These are phyloP conservation scores for Apistogramma diplotaenia DNA, from an alignment of 2,113 vertebrate genomes.

Conservation along the genomic window DNA sequence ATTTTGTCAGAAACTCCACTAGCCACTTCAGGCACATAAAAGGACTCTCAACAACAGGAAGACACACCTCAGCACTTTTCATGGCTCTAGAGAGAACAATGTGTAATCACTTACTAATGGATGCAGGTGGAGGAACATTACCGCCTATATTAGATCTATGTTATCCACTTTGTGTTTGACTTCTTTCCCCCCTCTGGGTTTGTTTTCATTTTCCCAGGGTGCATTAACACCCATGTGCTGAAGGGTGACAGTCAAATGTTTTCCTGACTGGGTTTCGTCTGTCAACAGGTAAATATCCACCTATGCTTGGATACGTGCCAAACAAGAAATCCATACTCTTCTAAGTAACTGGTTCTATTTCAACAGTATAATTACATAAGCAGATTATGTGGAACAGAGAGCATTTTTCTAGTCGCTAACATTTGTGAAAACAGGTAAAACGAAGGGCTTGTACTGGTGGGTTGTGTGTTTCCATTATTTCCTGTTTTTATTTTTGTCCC, in stretches of 20 bases:
- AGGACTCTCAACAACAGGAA: not conserved
- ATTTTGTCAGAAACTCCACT: not conserved
- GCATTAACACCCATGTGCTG: not conserved
- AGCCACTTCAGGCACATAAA: constrained; percentile 8
- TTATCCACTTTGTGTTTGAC: not conserved
- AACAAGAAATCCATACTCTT: not conserved
- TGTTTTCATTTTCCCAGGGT: not conserved
- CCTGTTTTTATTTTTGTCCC: too few species aligned
- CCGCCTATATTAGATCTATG: not conserved
- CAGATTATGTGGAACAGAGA: not conserved
- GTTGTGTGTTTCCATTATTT: too few species aligned
- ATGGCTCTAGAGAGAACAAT: constrained; percentile 11
- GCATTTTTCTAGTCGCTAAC: not conserved
- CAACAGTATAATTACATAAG: not conserved
- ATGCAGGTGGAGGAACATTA: not conserved
- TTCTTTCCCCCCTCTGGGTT: not conserved
- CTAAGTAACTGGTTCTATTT: not conserved
- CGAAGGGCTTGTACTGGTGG: too few species aligned
- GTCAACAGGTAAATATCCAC: not conserved
- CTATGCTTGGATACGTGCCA: not conserved
- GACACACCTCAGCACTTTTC: constrained; percentile 21
- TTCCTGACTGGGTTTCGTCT: not conserved
- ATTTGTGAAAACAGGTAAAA: not conserved
- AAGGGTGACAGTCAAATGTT: not conserved
- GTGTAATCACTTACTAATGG: not conserved